Percentiles rank a stretch among this genome's conserved stretches.
Conservation (phyloP, 2,797 vertebrate genomes). For the Ammospiza maritima region DNA sequence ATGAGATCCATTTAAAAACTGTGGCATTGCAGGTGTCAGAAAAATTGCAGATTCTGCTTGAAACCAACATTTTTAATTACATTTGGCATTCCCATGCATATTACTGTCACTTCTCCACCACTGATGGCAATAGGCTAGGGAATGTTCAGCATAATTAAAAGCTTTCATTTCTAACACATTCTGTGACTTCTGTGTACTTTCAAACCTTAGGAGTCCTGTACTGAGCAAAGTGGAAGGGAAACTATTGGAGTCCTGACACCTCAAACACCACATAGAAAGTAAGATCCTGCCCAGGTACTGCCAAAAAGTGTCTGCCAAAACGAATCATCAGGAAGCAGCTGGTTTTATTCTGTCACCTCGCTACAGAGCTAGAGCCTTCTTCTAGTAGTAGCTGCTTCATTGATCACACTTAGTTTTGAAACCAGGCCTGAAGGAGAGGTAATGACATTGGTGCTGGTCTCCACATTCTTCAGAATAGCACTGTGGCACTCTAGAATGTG, state of each 20-base stretch:
- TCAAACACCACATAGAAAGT: background rate
- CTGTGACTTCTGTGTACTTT: slow-evolving; percentile 38
- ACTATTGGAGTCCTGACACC: background rate
- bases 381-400: background rate
- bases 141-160: slow-evolving; percentile 73
- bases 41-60: slow-evolving; percentile 38
- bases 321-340: background rate
- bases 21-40: slow-evolving; percentile 51
- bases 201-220: slow-evolving; percentile 45
- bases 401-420: background rate
- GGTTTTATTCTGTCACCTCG: background rate
- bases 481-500: background rate
- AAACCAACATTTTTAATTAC: slow-evolving; percentile 64
- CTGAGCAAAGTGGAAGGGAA: slow-evolving; percentile 23
- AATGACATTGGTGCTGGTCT: background rate
- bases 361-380: background rate
- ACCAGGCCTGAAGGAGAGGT: background rate
- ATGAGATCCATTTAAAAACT: slow-evolving; percentile 60
- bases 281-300: background rate
- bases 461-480: background rate
- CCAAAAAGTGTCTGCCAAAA: background rate
- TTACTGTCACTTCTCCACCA: slow-evolving; percentile 51
- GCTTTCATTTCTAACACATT: slow-evolving; percentile 63
- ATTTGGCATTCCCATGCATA: slow-evolving; percentile 58
- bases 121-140: slow-evolving; percentile 56